phyloP scores from a whole-genome alignment of 2,113 vertebrate genomes.

The Condylura cristata region DNA sequence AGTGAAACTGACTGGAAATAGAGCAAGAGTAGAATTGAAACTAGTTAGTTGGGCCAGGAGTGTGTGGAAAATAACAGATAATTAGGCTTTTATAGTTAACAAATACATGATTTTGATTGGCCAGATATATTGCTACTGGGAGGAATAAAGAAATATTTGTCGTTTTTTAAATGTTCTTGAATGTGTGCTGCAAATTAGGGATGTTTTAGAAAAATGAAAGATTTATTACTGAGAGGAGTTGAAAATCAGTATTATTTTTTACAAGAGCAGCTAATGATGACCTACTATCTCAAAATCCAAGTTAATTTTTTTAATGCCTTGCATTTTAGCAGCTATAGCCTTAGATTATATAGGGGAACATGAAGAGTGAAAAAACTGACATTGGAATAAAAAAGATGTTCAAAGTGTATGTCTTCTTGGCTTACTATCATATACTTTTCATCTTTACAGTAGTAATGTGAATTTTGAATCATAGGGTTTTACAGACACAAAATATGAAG shows the following conservation, averaged over 20 bases:
- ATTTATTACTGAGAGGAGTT: not conserved
- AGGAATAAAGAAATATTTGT: not conserved
- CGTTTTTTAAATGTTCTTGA: slow-evolving; percentile 32
- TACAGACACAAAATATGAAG: slow-evolving; percentile 17
- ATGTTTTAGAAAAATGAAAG: slow-evolving; percentile 50
- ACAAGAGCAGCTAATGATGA: slow-evolving; percentile 19
- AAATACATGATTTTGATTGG: slow-evolving; percentile 29
- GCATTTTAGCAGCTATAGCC: not conserved
- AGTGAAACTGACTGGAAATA: slow-evolving; percentile 78
- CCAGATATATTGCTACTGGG: not conserved
- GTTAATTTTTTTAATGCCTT: not conserved
- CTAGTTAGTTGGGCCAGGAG: slow-evolving; percentile 43
- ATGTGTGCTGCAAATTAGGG: not conserved
- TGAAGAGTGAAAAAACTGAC: not conserved
- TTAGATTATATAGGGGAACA: slow-evolving; percentile 36
- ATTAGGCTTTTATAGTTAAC: slow-evolving; percentile 42
- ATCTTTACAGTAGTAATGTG: not conserved
- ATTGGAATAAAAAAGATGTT: not conserved
- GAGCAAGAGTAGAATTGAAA: slow-evolving; percentile 72
- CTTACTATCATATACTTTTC: slow-evolving; percentile 23
- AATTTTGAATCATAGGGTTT: slow-evolving; percentile 59
- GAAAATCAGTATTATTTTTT: not conserved
- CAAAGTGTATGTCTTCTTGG: not conserved
- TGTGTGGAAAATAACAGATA: slow-evolving; percentile 36
- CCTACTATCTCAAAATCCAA: slow-evolving; percentile 55